These are phyloP conservation scores for Heliocidaris erythrogramma DNA, from an alignment of 35 echinoderm and acorn worm genomes.

Conservation along the genomic window DNA sequence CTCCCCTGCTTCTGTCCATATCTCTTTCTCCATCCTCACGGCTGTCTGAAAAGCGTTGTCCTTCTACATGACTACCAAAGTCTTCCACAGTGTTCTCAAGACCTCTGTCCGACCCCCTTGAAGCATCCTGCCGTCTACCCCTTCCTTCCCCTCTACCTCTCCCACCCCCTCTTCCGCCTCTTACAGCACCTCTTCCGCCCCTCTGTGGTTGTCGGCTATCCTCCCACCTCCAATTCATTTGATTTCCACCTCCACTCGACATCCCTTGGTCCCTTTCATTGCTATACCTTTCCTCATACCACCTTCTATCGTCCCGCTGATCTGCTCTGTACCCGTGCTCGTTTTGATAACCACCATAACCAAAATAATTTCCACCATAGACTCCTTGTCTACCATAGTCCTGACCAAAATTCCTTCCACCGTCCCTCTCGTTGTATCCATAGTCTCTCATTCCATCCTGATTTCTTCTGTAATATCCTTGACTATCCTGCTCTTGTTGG, in stretches of 20 bases:
- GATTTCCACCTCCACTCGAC: not conserved
- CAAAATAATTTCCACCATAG: not conserved
- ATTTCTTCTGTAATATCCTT: not conserved
- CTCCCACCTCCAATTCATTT: not conserved
- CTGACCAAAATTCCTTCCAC: not conserved
- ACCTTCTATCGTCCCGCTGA: not conserved
- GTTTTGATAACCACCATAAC: not conserved
- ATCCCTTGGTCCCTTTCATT: not conserved
- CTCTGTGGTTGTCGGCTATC: slow-evolving; percentile 1
- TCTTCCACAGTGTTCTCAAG: not conserved
- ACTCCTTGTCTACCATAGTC: slow-evolving; percentile 16
- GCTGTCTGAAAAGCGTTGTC: not conserved
- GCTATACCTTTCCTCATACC: not conserved
- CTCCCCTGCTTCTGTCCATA: not conserved
- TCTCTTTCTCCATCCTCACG: not conserved
- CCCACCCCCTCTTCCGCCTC: not conserved
- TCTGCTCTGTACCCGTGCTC: not conserved
- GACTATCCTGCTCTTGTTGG: not conserved
- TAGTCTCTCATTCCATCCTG: not conserved
- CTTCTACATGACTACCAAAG: not conserved
- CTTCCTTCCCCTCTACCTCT: not conserved
- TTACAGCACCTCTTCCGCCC: not conserved
- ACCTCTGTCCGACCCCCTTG: not conserved
- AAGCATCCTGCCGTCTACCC: not conserved
- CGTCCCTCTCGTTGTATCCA: not conserved